These are phyloP conservation scores for Bilobella aurantiaca DNA, from an alignment of 1,140 invertebrate species.

Conservation along the genomic window DNA sequence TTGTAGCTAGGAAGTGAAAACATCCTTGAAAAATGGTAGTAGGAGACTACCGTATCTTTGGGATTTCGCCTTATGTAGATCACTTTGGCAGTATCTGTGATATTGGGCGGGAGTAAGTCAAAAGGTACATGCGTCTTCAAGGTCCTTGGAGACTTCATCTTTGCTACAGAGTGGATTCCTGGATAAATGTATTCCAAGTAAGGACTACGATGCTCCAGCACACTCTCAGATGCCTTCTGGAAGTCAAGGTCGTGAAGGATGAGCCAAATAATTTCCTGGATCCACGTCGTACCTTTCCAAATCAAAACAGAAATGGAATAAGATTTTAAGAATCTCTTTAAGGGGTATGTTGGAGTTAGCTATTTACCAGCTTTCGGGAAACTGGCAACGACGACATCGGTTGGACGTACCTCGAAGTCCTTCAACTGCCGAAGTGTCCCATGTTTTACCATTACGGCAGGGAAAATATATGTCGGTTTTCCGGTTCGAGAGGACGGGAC, in stretches of 20 bases:
- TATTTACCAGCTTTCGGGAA: conserved; percentile 32
- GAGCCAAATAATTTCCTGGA: conserved; percentile 46
- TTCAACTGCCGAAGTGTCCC: conserved; percentile 21
- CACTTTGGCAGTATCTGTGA: conserved; percentile 37
- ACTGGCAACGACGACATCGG: conserved; percentile 28
- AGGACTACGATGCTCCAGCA: conserved; percentile 45
- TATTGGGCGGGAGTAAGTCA: conserved; percentile 18
- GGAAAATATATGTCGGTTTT: conserved; percentile 15
- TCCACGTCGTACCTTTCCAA: conserved; percentile 44
- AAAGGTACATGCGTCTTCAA: conserved; percentile 32
- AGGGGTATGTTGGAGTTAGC: neutral
- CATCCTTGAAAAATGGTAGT: conserved; percentile 43
- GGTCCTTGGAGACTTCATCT: conserved; percentile 15
- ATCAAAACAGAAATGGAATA: conserved; percentile 5
- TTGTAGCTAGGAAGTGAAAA: conserved; percentile 38
- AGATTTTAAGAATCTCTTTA: neutral
- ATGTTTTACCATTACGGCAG: conserved; percentile 21
- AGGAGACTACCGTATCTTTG: conserved; percentile 43
- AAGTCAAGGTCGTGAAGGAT: conserved; percentile 41
- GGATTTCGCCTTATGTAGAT: conserved; percentile 46
- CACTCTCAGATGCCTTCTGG: conserved; percentile 36
- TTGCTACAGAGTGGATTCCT: conserved; percentile 25
- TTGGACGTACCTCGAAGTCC: conserved; percentile 5
- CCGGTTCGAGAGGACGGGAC: neutral
- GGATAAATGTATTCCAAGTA: conserved; percentile 46